Base-by-base conservation (phyloP, 2,113 vertebrate species). In the Oreochromis spilurus region DNA sequence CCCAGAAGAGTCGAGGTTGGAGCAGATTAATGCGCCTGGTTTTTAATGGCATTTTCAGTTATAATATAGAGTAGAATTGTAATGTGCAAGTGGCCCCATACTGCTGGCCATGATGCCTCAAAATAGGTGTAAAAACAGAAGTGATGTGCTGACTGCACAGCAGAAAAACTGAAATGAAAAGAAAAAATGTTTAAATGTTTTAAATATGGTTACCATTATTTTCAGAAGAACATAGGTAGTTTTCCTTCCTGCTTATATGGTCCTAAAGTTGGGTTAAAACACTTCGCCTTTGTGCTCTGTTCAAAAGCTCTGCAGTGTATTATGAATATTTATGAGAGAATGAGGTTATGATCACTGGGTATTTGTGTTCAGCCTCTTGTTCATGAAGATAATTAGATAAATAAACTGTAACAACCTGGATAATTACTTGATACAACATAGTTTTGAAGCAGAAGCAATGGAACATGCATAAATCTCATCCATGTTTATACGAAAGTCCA, bases 271-370 rank as follows among this genome's bases (percentile, higher is more conserved):
- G 54, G 80, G 67, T 82, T 26, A 67, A 38, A 81, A 36, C 3
- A 5, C 52, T 82, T 79, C 58, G 19, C 31, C 54, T 81, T 82
- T 24, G 10, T 13, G 14, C 43, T 83, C 70, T 60, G 48, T 72
- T 70, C 11, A 52, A 19, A 53, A 38, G 67, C 34, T 48, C 54
- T 53, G 55, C 31, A 16, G 12, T 21, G 38, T 45, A 12, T 26
- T 36, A 78, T 88, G 75, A 89, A 88, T 90, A 85, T 88, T 88
- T 62, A 93, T 84, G 58, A 19, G 11, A 7, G 24, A 31, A 84
- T 4, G 3, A 36, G 81, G 31, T 58, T 57, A 26, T 43, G 31
- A 52, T 85, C 29, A 52, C 36, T 87, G 82, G 31, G 54, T 43
- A 5, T 82, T 7, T 24, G 38, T 54, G n/a, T 60, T 55, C 45